Evolutionary conservation across 2,888 invertebrate species (phyloP).

Genomic region (Octonoba sinensis): DNA sequence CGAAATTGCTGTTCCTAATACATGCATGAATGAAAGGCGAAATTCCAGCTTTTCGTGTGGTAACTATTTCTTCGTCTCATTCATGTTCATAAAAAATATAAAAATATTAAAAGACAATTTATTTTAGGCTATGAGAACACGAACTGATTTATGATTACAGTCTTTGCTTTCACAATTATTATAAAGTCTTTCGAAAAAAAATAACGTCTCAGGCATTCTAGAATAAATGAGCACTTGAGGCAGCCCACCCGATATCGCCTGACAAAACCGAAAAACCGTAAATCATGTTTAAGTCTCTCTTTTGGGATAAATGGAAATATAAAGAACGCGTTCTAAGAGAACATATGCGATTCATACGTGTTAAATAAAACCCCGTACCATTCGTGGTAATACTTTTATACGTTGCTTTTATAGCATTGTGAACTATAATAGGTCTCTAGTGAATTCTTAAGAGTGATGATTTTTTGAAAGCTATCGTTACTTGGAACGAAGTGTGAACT

Average conservation of each 20-base stretch:
- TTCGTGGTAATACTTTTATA: conserved; percentile 36
- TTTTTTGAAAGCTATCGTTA: conserved; percentile 24
- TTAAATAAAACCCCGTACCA: conserved; percentile 46
- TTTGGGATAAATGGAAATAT: conserved; percentile 37
- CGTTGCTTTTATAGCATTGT: conserved; percentile 33
- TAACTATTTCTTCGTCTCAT: too few relatives aligned
- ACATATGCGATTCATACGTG: conserved; percentile 51
- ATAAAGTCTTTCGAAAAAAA: too few relatives aligned
- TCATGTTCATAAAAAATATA: too few relatives aligned
- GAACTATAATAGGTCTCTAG: conserved; percentile 32
- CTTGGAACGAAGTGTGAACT: neutral
- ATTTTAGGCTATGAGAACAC: too few relatives aligned
- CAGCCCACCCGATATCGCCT: neutral
- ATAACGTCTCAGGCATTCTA: too few relatives aligned
- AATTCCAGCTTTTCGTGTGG: too few relatives aligned
- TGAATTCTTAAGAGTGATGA: conserved; percentile 32
- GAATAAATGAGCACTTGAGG: too few relatives aligned
- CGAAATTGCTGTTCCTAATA: too few relatives aligned
- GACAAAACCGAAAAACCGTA: conserved; percentile 38
- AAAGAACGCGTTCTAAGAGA: conserved; percentile 34
- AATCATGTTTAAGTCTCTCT: conserved; percentile 51
- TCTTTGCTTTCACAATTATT: too few relatives aligned
- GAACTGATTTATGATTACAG: too few relatives aligned
- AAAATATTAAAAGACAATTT: too few relatives aligned
- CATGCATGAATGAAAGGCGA: too few relatives aligned